Conservation (phyloP, 2,888 invertebrate species). For the Beris chalybata region DNA sequence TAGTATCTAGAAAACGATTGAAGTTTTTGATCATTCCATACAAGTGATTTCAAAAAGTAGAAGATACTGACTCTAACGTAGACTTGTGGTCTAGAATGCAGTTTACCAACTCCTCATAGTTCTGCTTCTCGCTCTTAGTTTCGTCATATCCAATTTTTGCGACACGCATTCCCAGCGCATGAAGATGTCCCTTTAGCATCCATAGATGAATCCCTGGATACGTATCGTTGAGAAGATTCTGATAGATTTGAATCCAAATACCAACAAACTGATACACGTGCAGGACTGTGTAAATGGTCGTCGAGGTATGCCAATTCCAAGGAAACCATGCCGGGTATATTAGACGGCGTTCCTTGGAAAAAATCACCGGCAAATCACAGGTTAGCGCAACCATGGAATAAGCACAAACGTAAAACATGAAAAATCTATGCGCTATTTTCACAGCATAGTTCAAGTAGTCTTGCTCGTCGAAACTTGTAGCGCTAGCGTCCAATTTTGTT, state of each 20-base stretch:
- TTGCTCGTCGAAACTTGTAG: constrained; percentile 41
- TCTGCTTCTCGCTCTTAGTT: neutral
- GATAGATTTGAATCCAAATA: constrained; percentile 17
- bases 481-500: constrained; percentile 43
- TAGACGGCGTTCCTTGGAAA: constrained; percentile 3
- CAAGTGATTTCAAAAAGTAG: neutral
- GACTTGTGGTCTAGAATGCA: constrained; percentile 25
- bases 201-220: constrained; percentile 20
- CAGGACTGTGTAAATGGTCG: neutral
- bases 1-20: constrained; percentile 54
- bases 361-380: constrained; percentile 11
- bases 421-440: constrained; percentile 41
- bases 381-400: constrained; percentile 38
- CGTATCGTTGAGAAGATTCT: constrained; percentile 23
- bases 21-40: neutral
- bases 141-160: constrained; percentile 17
- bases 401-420: constrained; percentile 46
- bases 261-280: constrained; percentile 27
- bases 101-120: constrained; percentile 24
- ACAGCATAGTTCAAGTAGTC: constrained; percentile 42
- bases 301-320: constrained; percentile 19
- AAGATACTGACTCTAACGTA: constrained; percentile 15
- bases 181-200: constrained; percentile 20
- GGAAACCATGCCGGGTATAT: constrained; percentile 34
- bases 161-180: constrained; percentile 9